Evolutionary conservation across 2,113 vertebrate species (phyloP).

Genomic region (Gnathonemus echidnorhynchus): DNA sequence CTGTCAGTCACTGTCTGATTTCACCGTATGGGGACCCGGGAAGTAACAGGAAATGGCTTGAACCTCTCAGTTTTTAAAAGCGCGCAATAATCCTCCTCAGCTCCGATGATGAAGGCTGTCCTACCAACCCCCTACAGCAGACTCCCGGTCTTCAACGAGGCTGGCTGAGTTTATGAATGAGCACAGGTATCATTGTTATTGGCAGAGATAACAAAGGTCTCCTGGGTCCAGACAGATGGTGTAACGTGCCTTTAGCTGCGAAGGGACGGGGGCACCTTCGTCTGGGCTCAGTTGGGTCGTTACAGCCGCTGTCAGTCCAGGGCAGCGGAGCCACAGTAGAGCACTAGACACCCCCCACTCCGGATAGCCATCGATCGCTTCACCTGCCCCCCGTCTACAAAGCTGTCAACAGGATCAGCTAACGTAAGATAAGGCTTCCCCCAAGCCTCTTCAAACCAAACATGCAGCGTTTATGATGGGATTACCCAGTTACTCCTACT

Average conservation of each 20-base stretch:
- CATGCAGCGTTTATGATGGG: background rate
- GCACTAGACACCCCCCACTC: background rate
- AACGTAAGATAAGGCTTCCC: background rate
- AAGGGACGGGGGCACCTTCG: too few relatives aligned
- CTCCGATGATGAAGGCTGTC: background rate
- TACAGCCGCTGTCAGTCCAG: background rate
- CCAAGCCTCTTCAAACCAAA: background rate
- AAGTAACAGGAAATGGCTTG: background rate
- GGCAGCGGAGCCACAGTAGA: background rate
- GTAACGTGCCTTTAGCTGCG: background rate
- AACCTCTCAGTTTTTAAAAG: background rate
- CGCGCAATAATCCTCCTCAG: background rate
- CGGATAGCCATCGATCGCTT: background rate
- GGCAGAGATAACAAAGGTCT: background rate
- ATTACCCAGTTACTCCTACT: background rate
- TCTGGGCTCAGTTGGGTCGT: background rate
- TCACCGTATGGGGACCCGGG: background rate
- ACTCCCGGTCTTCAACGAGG: background rate
- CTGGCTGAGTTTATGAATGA: background rate
- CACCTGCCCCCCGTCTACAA: background rate
- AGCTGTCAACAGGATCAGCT: background rate
- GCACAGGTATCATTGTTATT: background rate
- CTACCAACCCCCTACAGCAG: background rate
- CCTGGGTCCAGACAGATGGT: background rate
- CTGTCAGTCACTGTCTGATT: conserved; percentile 6